phyloP scores from a whole-genome alignment of 92 coral and sea anemone genomes.

The Desmophyllum pertusum region DNA sequence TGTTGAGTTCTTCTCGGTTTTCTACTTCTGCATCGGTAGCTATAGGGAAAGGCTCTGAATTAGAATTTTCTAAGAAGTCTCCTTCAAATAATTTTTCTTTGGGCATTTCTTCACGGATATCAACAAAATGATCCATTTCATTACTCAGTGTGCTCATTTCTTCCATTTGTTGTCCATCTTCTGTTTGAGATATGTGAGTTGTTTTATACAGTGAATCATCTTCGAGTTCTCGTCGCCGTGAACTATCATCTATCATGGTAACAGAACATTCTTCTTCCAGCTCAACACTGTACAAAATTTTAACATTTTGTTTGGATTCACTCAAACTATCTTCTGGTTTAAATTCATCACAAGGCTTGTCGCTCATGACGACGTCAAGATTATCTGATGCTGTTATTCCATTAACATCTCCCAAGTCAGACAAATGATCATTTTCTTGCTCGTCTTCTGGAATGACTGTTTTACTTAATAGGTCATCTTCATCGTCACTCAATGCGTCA shows the following conservation, averaged over 20 bases:
- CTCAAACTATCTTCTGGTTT: neutral
- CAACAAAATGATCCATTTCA: neutral
- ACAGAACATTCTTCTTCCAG: slow-evolving; percentile 41
- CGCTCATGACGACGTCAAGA: neutral
- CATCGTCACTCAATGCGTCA: neutral
- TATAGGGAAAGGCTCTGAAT: too few relatives aligned
- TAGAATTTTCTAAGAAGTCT: neutral
- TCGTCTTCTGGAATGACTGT: neutral
- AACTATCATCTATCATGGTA: neutral
- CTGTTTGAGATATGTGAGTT: neutral
- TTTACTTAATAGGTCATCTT: neutral
- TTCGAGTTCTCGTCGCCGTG: neutral
- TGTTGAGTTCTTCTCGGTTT: neutral
- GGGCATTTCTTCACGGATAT: neutral
- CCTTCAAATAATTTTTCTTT: neutral
- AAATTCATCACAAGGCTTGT: neutral
- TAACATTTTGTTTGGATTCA: neutral
- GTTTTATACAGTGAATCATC: neutral
- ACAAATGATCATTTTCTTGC: neutral
- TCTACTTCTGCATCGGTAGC: neutral
- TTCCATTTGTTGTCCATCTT: neutral
- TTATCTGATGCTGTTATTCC: neutral
- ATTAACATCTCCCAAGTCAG: neutral
- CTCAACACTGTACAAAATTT: slow-evolving; percentile 14
- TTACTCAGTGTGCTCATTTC: neutral